A percentile compares a stretch with the other conserved stretches of the same genome.
These are phyloP conservation scores for Stegodyphus dumicola DNA, from an alignment of 1,140 invertebrate genomes.

Conservation along the genomic window DNA sequence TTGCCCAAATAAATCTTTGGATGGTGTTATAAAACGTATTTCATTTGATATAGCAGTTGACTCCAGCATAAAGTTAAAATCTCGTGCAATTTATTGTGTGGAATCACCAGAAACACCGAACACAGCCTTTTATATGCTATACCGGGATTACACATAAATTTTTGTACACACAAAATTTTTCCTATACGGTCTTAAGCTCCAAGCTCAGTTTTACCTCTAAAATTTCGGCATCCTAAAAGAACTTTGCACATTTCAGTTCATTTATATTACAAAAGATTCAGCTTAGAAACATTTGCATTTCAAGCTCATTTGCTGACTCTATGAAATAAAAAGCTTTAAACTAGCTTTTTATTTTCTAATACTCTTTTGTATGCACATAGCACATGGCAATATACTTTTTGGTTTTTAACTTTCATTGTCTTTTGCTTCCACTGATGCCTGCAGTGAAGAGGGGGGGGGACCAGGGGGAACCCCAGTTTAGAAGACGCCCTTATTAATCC, in stretches of 20 bases:
- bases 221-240: slow-evolving; percentile 34
- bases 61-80: slow-evolving; percentile 1
- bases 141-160: slow-evolving; percentile 1
- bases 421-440: too few relatives aligned
- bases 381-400: background rate
- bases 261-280: slow-evolving; percentile 52
- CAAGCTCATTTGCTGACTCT: slow-evolving; percentile 57
- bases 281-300: slow-evolving; percentile 44
- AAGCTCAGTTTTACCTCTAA: slow-evolving; percentile 53
- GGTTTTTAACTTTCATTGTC: too few relatives aligned
- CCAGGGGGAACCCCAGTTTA: too few relatives aligned
- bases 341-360: slow-evolving; percentile 47
- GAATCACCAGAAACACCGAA: slow-evolving; percentile 11
- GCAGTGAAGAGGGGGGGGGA: too few relatives aligned
- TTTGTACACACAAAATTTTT: slow-evolving; percentile 24
- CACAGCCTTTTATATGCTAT: background rate
- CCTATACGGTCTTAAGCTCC: background rate
- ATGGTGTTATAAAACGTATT: background rate
- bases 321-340: slow-evolving; percentile 47
- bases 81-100: slow-evolving; percentile 17
- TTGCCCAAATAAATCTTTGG: background rate
- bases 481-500: too few relatives aligned
- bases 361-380: slow-evolving; percentile 39
- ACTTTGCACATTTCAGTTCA: slow-evolving; percentile 39
- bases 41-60: background rate